Percentiles rank a stretch among this genome's conserved stretches.
phyloP scores from a whole-genome alignment of 2,113 vertebrate genomes.

The Theristicus caerulescens region DNA sequence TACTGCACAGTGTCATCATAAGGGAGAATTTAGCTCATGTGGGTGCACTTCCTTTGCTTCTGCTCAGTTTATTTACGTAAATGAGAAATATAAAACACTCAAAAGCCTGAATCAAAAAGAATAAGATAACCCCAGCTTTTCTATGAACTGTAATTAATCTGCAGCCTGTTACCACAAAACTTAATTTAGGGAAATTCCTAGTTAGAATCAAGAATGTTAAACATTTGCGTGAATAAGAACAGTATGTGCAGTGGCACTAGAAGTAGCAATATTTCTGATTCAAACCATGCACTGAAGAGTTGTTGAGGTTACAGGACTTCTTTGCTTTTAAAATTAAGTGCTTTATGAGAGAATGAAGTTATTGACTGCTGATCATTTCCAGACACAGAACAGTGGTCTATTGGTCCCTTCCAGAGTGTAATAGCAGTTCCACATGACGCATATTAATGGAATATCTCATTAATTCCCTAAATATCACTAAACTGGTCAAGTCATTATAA shows the following conservation, averaged over 20 bases:
- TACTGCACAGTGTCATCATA: neutral
- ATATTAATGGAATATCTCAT: constrained; percentile 38
- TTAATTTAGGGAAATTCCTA: constrained; percentile 44
- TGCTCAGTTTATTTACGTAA: neutral
- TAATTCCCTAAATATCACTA: constrained; percentile 35
- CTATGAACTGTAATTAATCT: constrained; percentile 40
- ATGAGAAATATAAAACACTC: neutral
- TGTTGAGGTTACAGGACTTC: constrained; percentile 46
- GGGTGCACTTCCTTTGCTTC: neutral
- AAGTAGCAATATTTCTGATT: constrained; percentile 52
- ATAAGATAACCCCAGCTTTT: neutral
- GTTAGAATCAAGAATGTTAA: constrained; percentile 50
- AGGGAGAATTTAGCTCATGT: neutral
- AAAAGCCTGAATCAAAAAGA: neutral
- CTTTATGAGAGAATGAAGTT: constrained; percentile 30
- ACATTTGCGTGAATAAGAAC: constrained; percentile 49
- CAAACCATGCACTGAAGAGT: constrained; percentile 25
- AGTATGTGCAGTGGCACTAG: constrained; percentile 38
- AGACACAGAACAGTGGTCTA: neutral
- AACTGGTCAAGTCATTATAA: neutral
- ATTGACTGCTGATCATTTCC: constrained; percentile 48
- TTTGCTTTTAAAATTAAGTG: constrained; percentile 29
- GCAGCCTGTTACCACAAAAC: constrained; percentile 22
- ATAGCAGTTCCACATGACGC: neutral
- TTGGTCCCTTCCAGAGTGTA: neutral